Evolutionary conservation across 2,888 invertebrate genomes (phyloP).

Genomic region (Macropis europaea): DNA sequence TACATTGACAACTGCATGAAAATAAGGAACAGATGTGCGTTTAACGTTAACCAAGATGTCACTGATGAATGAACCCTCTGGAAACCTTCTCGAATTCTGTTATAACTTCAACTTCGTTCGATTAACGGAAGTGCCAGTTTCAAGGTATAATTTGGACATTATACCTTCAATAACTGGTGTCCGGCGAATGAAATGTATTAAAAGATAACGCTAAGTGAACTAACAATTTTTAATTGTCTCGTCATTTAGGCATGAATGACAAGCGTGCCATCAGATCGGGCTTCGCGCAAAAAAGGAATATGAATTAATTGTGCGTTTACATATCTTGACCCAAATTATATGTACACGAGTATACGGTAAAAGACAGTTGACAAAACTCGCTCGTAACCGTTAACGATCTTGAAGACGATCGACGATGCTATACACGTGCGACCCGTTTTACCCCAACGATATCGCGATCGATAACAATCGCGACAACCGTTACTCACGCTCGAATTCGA

Average conservation of each 20-base stretch:
- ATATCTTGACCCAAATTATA: not conserved
- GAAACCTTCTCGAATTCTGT: no score
- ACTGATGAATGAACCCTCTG: no score
- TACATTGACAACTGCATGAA: no score
- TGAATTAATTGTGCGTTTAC: constrained; percentile 13
- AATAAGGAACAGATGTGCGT: no score
- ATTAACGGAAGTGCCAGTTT: no score
- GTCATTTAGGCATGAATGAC: not conserved
- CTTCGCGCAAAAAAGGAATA: not conserved
- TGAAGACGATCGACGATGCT: constrained; percentile 30
- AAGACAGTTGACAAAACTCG: constrained; percentile 35
- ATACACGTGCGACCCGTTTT: constrained; percentile 38
- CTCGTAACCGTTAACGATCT: constrained; percentile 38
- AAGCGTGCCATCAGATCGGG: not conserved
- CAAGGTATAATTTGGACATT: no score
- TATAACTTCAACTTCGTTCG: no score
- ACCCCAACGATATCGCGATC: constrained; percentile 30
- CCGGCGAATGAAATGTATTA: not conserved
- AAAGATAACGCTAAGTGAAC: not conserved
- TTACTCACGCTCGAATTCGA: constrained; percentile 47
- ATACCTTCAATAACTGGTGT: no score
- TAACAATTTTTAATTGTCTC: not conserved
- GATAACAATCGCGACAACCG: constrained; percentile 54
- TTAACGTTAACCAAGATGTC: no score
- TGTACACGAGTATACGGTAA: not conserved